Base-by-base conservation (phyloP, 1,140 invertebrate genomes). In the Drosophila rhopaloa region DNA sequence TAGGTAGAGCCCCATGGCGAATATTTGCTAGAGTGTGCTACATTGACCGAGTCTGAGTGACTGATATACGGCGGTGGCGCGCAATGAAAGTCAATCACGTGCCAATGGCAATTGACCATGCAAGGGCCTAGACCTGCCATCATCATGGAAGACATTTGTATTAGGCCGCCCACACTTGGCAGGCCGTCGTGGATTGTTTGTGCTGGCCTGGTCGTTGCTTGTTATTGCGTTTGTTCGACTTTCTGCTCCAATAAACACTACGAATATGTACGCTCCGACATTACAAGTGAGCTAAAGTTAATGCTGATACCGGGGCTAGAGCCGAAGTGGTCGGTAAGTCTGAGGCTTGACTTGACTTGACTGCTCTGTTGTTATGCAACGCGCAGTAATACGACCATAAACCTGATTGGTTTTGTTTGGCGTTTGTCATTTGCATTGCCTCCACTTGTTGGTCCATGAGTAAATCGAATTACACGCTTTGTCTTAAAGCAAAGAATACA, bases 71-170 rank as follows among this genome's bases (percentile, higher is more conserved):
- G 44, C 44, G 50, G 46, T 71, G 57, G 51, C 14, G 47, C 40
- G 80, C 74, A 82, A 77, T 55, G 63, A 71, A 89, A 84, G 61
- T 73, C 63, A 89, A 88, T 89, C 84, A 89, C 85, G 85, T 89
- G 81, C 81, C 84, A 78, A 65, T 51, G 62, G 79, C 67, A 54
- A 76, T 76, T 81, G 79, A 48, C 60, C 74, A 76, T 74, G 79
- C 72, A 50, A 79, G 74, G 81, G 65, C 56, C 50, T 55, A 76
- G 58, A 66, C 53, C 66, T 19, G 60, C 59, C 47, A 55, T 55
- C 53, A 40, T 44, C 58, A 53, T 47, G 55, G 63, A 76, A 89
- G 84, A 86, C 67, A 86, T 88, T 85, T 85, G 70, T 88, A 82
- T 83, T 79, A 65, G 76, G 24, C 61, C 61, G 60, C 67, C 61